Evolutionary conservation across 2,888 invertebrate species (phyloP).

Genomic region (Nowickia ferox): DNA sequence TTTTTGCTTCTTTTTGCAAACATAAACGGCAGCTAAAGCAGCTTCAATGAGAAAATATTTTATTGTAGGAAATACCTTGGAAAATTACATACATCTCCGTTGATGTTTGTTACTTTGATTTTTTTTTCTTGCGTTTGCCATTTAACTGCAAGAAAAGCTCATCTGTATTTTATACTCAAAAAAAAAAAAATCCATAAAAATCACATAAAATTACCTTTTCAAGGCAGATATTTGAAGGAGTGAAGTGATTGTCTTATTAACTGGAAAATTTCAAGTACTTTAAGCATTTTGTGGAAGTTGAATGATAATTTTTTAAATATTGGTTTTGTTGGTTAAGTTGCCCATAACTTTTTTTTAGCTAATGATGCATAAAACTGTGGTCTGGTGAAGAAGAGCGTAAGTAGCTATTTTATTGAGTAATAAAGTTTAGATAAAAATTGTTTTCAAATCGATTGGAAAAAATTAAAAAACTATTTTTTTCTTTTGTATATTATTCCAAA

Average conservation of each 20-base stretch:
- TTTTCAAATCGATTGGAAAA: too few species aligned
- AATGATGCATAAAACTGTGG: too few species aligned
- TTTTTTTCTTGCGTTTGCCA: slow-evolving; percentile 16
- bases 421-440: too few species aligned
- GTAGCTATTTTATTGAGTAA: too few species aligned
- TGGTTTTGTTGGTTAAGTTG: too few species aligned
- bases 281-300: too few species aligned
- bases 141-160: slow-evolving; percentile 43
- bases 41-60: slow-evolving; percentile 25
- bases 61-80: slow-evolving; percentile 61
- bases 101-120: slow-evolving; percentile 6
- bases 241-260: not conserved
- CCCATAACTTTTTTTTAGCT: too few species aligned
- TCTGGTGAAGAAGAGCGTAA: too few species aligned
- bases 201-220: slow-evolving; percentile 50
- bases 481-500: too few species aligned
- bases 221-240: slow-evolving; percentile 9
- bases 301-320: too few species aligned
- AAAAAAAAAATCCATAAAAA: slow-evolving; percentile 54
- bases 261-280: too few species aligned
- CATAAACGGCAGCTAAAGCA: slow-evolving; percentile 45
- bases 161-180: slow-evolving; percentile 39
- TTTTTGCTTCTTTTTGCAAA: slow-evolving; percentile 25
- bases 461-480: too few species aligned
- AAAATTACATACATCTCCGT: slow-evolving; percentile 35